phyloP scores from a whole-genome alignment of 2,113 vertebrate genomes.

The Euleptes europaea region DNA sequence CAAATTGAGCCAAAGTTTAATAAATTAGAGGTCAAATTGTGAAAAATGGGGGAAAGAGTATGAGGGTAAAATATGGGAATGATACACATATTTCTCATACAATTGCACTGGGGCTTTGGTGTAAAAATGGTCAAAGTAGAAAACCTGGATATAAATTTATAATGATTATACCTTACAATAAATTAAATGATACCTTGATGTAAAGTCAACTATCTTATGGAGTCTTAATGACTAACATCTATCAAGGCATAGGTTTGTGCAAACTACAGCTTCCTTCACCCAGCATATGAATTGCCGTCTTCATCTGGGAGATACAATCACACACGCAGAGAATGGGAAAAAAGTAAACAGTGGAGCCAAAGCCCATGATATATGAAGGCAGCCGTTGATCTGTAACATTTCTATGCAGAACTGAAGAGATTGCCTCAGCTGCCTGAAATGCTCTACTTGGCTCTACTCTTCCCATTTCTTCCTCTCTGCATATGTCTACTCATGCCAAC shows the following conservation, averaged over 20 bases:
- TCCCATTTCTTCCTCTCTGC: too few relatives aligned
- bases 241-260: neutral
- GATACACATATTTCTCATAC: neutral
- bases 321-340: too few relatives aligned
- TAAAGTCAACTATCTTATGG: neutral
- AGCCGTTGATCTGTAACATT: too few relatives aligned
- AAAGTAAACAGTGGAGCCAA: too few relatives aligned
- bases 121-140: conserved; percentile 1
- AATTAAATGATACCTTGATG: neutral
- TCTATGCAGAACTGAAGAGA: too few relatives aligned
- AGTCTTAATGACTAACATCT: neutral
- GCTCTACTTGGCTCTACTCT: too few relatives aligned
- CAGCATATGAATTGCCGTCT: neutral
- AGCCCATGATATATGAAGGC: too few relatives aligned
- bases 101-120: neutral
- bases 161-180: neutral
- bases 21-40: neutral
- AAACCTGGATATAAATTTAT: neutral
- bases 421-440: too few relatives aligned
- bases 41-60: neutral
- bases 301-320: neutral
- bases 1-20: neutral
- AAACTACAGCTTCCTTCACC: neutral
- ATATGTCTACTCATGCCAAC: too few relatives aligned
- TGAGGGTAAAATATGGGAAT: neutral